Evolutionary conservation across 2,888 invertebrate genomes (phyloP).

Genomic region (Cephus spinipes): DNA sequence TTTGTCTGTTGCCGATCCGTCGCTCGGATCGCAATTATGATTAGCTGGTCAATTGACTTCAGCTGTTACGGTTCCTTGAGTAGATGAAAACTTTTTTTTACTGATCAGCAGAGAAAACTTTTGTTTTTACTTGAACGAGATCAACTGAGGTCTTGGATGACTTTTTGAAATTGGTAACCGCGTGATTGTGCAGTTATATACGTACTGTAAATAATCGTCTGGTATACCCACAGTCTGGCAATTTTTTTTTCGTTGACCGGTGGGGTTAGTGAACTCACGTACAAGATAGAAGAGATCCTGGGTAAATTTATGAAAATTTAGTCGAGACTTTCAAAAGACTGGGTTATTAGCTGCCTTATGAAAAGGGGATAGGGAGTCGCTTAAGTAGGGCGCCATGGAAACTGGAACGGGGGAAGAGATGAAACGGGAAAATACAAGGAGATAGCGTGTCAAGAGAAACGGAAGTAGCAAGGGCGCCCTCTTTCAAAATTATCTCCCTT

Average conservation of each 20-base stretch:
- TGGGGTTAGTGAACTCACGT: neutral
- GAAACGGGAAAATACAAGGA: conserved; percentile 10
- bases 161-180: neutral
- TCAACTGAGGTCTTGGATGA: neutral
- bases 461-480: conserved; percentile 16
- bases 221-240: neutral
- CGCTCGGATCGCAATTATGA: conserved; percentile 9
- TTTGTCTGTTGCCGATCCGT: neutral
- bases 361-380: conserved; percentile 13
- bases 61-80: neutral
- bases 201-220: neutral
- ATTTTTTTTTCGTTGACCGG: neutral
- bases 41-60: conserved; percentile 7
- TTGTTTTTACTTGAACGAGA: neutral
- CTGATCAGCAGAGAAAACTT: neutral
- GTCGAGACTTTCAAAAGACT: conserved; percentile 16
- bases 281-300: neutral
- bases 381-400: conserved; percentile 9
- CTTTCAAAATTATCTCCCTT: neutral
- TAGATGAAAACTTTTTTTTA: neutral
- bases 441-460: conserved; percentile 19
- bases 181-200: neutral
- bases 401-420: neutral
- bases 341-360: conserved; percentile 21
- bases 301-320: conserved; percentile 25